Conservation (phyloP, 1,140 invertebrate genomes). For the Heliconius himera region DNA sequence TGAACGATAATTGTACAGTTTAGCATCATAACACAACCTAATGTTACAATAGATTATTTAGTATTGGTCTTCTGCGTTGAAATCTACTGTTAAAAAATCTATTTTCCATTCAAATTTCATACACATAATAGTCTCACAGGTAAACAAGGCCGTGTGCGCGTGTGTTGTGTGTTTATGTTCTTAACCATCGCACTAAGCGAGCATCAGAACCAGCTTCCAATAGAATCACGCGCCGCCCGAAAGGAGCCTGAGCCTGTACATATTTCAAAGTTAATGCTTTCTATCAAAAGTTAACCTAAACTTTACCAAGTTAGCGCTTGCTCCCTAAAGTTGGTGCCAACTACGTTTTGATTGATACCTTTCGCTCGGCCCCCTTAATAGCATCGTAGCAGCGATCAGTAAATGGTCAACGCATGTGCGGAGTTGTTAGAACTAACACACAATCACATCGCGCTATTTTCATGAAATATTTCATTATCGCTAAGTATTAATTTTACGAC, state of each 20-base stretch:
- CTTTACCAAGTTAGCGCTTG: constrained; percentile 3
- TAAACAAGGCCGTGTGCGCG: constrained; percentile 54
- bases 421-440: constrained; percentile 62
- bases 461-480: constrained; percentile 51
- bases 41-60: not conserved
- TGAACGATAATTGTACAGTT: not conserved
- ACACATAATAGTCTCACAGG: constrained; percentile 39
- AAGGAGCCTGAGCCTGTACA: constrained; percentile 25
- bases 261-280: not conserved
- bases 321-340: constrained; percentile 9
- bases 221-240: constrained; percentile 50
- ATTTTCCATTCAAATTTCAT: not conserved
- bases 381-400: constrained; percentile 49
- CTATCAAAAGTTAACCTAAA: constrained; percentile 10
- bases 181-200: constrained; percentile 61
- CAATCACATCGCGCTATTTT: constrained; percentile 54
- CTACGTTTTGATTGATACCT: constrained; percentile 22
- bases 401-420: constrained; percentile 49
- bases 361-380: constrained; percentile 45
- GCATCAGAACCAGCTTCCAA: constrained; percentile 55
- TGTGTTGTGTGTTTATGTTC: constrained; percentile 64
- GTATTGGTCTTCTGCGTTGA: no score
- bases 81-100: no score
- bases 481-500: constrained; percentile 66
- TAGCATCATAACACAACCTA: not conserved